phyloP scores from a whole-genome alignment of 2,113 vertebrate genomes.

The Nibea coibor region DNA sequence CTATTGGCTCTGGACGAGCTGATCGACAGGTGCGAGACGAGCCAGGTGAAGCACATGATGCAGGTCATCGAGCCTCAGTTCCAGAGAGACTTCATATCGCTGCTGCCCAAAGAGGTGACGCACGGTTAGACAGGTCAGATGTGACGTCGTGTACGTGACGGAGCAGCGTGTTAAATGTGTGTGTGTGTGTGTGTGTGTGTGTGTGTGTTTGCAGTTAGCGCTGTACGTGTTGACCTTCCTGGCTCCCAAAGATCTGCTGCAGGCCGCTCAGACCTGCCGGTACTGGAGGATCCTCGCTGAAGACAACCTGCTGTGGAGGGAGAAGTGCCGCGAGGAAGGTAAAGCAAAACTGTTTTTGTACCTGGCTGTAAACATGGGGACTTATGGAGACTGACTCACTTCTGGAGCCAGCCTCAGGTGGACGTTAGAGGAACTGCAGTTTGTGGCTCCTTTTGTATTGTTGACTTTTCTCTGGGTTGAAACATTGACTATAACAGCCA shows the following conservation, averaged over 20 bases:
- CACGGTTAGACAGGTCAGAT: not conserved
- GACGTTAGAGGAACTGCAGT: too few species aligned
- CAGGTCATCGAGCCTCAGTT: constrained; percentile 99
- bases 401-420: too few species aligned
- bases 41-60: constrained; percentile 99
- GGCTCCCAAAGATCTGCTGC: constrained; percentile 95
- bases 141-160: too few species aligned
- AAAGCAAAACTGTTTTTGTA: not conserved
- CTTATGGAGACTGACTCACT: too few species aligned
- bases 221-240: constrained; percentile 97
- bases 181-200: constrained; percentile 11
- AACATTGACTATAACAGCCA: too few species aligned
- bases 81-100: constrained; percentile 98
- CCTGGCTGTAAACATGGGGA: too few species aligned
- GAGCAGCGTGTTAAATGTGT: not conserved
- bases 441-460: too few species aligned
- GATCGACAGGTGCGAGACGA: constrained; percentile 95
- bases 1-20: constrained; percentile 96
- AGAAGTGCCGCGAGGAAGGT: constrained; percentile 97
- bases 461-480: too few species aligned
- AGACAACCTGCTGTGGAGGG: constrained; percentile 99
- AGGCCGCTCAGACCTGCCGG: constrained; percentile 96
- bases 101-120: constrained; percentile 97
- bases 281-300: constrained; percentile 98
- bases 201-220: constrained; percentile 84